Evolutionary conservation across 2,888 invertebrate species (phyloP), one percentile per base, ranked within the genome.

Genomic region (Rhimphoctona megacephalus): DNA sequence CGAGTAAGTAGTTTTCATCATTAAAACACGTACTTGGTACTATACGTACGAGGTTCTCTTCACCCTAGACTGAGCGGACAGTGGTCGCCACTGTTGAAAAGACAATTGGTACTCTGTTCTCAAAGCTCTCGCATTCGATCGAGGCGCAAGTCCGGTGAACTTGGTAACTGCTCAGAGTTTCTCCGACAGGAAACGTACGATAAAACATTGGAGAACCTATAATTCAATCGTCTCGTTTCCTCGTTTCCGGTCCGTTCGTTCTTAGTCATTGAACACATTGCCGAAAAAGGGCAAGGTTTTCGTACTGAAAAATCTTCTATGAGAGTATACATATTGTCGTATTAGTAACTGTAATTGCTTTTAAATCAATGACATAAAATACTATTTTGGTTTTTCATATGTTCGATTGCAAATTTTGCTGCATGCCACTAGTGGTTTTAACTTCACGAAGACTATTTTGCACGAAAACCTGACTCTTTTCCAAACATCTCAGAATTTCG

Each of bases 41-140:
- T 74, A 30, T 73, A 33, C 17, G 66, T 25, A 11, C 39, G 61
- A 39, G 43, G 54, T 43, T 14, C 6, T 70, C 57, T 39, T 57
- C 22, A 33, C 22, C 22, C 33, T 57, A 22, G 30, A 67, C 46
- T 17, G 72, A 49, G 57, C 69, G 52, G 77, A 86, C 86, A 86
- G 83, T 81, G 78, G 73, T 54, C 67, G 19, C 80, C 69, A 81
- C 67, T 86, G 86, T 86, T 81, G 36, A 14, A 64, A 78, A 81
- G 66, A 86, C 86, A 86, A 86, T 86, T 83, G 86, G 30, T 64
- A 81, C 83, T 73, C 86, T 86, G 86, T 86, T 86, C 86, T 72
- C 66, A 43, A 72, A 33, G 54, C 54, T 14, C 66, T 83, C 67
- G 43, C 14, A 14, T 22, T 46, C 17, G 52, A 25, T 52, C 67